These are phyloP conservation scores for Napeogenes sylphis DNA, from an alignment of 2,888 invertebrate species.

Conservation along the genomic window DNA sequence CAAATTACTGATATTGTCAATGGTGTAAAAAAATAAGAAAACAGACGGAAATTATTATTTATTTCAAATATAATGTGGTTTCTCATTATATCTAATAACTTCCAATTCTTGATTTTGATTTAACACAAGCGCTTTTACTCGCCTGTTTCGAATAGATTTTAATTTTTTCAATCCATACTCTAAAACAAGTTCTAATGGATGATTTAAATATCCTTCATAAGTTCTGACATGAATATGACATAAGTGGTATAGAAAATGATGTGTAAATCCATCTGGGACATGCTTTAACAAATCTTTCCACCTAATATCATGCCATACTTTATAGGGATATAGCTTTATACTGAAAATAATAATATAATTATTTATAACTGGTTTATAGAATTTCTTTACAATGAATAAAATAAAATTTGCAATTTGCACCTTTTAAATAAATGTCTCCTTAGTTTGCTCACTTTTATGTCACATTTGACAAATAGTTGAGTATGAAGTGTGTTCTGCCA, in stretches of 20 bases:
- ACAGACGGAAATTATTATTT: slow-evolving; percentile 2
- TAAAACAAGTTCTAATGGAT: slow-evolving; percentile 44
- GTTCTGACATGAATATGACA: slow-evolving; percentile 31
- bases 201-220: slow-evolving; percentile 38
- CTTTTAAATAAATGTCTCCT: slow-evolving; percentile 46
- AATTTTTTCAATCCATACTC: slow-evolving; percentile 39
- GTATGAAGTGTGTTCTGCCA: slow-evolving; percentile 56
- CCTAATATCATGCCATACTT: slow-evolving; percentile 60
- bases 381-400: neutral
- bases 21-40: neutral
- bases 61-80: slow-evolving; percentile 7
- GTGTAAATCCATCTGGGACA: slow-evolving; percentile 58
- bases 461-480: slow-evolving; percentile 54
- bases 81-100: slow-evolving; percentile 34
- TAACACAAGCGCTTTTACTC: slow-evolving; percentile 48
- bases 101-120: slow-evolving; percentile 46
- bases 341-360: slow-evolving; percentile 38
- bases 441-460: slow-evolving; percentile 48
- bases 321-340: slow-evolving; percentile 44
- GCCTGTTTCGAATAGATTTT: slow-evolving; percentile 36
- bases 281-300: slow-evolving; percentile 55
- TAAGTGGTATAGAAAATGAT: slow-evolving; percentile 46
- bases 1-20: no score
- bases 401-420: slow-evolving; percentile 43
- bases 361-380: slow-evolving; percentile 2